Base-by-base conservation (phyloP, 1,140 invertebrate species). In the Papilio glaucus region DNA sequence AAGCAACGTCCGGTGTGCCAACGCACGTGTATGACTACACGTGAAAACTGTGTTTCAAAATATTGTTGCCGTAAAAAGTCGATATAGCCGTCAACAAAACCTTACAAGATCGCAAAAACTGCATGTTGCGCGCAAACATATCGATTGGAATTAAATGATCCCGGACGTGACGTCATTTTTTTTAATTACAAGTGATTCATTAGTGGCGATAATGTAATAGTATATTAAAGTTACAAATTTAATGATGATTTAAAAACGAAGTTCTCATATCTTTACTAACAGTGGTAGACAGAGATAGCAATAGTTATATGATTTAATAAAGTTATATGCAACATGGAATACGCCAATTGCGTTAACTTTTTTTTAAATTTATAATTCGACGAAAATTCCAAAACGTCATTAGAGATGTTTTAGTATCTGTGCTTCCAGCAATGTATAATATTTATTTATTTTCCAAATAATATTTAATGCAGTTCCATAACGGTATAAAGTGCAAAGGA, bases 51-150 rank as follows among this genome's bases (percentile, higher is more conserved):
- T 57, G 49, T 57, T 57, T 57, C 49, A 57, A 57, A 57, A 57
- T 57, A 57, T 26, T 24, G 49, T 57, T 57, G 49, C 49, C 49
- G 21, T 57, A 57, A 57, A 57, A 57, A 57, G 12, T 57, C 49
- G 49, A 57, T 26, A 10, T 24, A 57, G 49, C 15, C 45, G 45
- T 57, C 49, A 57, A 57, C 49, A 57, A 57, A 57, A 57, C 49
- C 49, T 57, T 57, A 57, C 49, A 57, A 57, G 49, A 57, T 57
- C 49, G 49, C 49, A 57, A 57, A 57, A 57, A 57, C 21, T 26
- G 21, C 49, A 53, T 9, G 49, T 53, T 57, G 21, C 49, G 49
- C 2, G 29, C 29, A 2, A 57, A 26, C 21, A 24, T 10, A 57
- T 53, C 21, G 21, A 24, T 21, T 57, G 18, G 49, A 57, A 57